phyloP scores from a whole-genome alignment of 2,113 vertebrate species.

The Eonycteris spelaea region DNA sequence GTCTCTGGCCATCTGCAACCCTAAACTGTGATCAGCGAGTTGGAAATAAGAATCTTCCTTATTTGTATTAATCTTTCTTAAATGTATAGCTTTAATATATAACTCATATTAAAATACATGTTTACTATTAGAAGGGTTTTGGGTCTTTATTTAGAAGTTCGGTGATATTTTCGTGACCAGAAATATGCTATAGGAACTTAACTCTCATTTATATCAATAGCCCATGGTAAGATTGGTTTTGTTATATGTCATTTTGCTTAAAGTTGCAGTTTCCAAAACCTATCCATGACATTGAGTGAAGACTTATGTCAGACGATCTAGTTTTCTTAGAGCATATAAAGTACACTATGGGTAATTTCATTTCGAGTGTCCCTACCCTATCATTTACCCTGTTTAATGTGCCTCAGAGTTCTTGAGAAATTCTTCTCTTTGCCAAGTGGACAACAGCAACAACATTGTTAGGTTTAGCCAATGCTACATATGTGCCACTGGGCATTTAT shows the following conservation, averaged over 20 bases:
- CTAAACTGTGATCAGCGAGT: neutral
- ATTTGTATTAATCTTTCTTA: neutral
- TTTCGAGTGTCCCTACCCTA: neutral
- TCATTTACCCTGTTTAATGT: neutral
- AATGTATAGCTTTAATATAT: neutral
- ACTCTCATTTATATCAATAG: neutral
- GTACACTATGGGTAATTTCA: neutral
- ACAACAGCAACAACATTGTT: neutral
- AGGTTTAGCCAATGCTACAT: neutral
- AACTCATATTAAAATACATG: neutral
- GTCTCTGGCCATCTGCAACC: no score
- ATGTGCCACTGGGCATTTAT: neutral
- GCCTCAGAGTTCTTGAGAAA: neutral
- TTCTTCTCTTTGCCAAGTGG: neutral
- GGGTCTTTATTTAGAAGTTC: neutral
- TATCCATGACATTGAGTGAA: neutral
- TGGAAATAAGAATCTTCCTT: neutral
- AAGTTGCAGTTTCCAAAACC: neutral
- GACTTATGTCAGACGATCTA: neutral
- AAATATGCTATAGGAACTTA: neutral
- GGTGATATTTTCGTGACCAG: neutral
- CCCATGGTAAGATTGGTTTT: neutral
- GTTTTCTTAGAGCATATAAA: neutral
- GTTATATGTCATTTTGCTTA: neutral
- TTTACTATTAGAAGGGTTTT: neutral